Percentiles rank a stretch among this genome's conserved stretches.
Evolutionary conservation across 2,888 invertebrate species (phyloP).

Genomic region (Plagiodera versicolora): DNA sequence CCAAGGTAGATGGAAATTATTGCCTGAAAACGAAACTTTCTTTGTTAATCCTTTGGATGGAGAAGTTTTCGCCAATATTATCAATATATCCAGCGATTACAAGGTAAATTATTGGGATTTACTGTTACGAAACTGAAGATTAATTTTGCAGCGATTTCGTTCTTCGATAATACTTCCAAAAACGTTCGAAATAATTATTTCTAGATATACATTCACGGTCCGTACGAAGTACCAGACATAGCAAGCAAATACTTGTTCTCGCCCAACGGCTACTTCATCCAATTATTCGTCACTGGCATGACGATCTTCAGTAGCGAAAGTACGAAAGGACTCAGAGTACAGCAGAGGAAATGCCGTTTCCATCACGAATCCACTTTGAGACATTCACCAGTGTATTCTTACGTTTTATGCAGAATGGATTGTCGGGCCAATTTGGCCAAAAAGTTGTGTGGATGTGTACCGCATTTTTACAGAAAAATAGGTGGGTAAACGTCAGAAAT

Average conservation of each 20-base stretch:
- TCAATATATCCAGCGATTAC: constrained; percentile 68
- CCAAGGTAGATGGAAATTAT: constrained; percentile 60
- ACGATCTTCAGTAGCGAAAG: constrained; percentile 49
- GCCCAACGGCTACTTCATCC: constrained; percentile 46
- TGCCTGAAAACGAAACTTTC: constrained; percentile 55
- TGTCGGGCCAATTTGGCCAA: constrained; percentile 67
- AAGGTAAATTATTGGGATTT: constrained; percentile 57
- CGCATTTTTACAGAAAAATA: constrained; percentile 70
- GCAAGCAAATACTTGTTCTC: constrained; percentile 55
- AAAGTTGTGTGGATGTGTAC: constrained; percentile 69
- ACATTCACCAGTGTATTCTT: constrained; percentile 70
- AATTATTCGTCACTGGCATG: constrained; percentile 48
- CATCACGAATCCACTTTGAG: constrained; percentile 65
- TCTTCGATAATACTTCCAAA: too few relatives aligned
- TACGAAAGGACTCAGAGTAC: constrained; percentile 56
- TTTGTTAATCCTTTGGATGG: constrained; percentile 72
- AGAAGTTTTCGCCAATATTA: constrained; percentile 74
- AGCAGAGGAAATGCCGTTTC: constrained; percentile 71
- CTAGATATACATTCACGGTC: constrained; percentile 67
- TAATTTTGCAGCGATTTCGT: neutral
- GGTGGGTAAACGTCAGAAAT: constrained; percentile 54
- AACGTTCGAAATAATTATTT: constrained; percentile 16
- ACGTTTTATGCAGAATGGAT: constrained; percentile 70
- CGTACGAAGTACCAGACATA: constrained; percentile 68
- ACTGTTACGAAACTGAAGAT: neutral